Base-by-base conservation (phyloP, 2,113 vertebrate genomes). In the Gallinago media region DNA sequence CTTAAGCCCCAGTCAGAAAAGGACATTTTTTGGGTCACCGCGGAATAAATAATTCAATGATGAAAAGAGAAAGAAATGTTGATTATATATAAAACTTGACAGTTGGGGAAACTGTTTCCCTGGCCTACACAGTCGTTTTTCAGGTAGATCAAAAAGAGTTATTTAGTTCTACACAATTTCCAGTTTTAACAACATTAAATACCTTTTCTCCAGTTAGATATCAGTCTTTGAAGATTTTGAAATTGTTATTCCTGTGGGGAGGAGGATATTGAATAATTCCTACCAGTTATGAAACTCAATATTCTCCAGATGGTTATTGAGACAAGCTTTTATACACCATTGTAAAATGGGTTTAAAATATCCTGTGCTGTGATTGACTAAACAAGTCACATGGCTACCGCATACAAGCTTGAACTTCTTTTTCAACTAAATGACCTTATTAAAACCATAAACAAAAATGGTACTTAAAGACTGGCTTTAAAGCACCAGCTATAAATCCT, bases 201-300 rank as follows among this genome's bases (percentile, higher is more conserved):
- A 83, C 59, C 73, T 91, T 96, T 94, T 97, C 87, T 96, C 19
- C 89, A 94, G 86, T 67, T 93, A 85, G 94, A 92, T 91, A 95
- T 66, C 81, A 72, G 87, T 85, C 94, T 97, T 97, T 97, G 95
- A 97, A 97, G 94, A 94, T 91, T 93, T 89, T 83, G 79, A 91
- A 96, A 91, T 89, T 95, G 91, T 96, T 97, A 97, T 94, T 96
- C 95, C 92, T 97, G 26, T 94, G 93, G 94, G 81, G 70, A 92
- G 52, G 58, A 96, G 95, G 93, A 95, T 97, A 97, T 97, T 96
- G 93, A 97, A 97, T 96, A 97, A 97, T 97, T 97, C 94, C 91
- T 97, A 96, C 95, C 82, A 95, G 86, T 97, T 97, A 96, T 97
- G 96, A 97, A 97, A 96, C 93, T 96, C 97, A 94, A 94, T 97